Evolutionary conservation across 2,113 vertebrate species (phyloP), one percentile per base, ranked within the genome.

Genomic region (Ia io): DNA sequence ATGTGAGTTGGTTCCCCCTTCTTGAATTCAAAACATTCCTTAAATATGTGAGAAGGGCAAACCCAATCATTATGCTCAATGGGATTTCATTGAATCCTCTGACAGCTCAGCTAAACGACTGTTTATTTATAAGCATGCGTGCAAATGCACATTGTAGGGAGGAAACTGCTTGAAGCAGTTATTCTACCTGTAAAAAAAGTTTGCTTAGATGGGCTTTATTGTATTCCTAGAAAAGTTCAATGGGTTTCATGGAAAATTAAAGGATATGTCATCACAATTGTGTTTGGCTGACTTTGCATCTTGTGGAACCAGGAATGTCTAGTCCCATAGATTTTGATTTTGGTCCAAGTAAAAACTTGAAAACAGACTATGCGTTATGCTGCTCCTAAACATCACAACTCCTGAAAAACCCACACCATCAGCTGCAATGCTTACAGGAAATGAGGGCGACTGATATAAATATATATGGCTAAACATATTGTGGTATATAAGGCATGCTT

Each of bases 141-240:
- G 61, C 25, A 89, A 95, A 49, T 1, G 2, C 20, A 61, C 35
- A 63, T 92, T 85, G 44, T 6, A 74, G 37, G 42, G 84, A 88
- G 30, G 78, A 71, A 84, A 92, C 71, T 76, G 51, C 37, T 95
- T 44, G 59, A 95, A 82, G 30, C 2, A 42, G 69, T 78, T 94
- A 91, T 82, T 91, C 59, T 82, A 93, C 89, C 89, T 95, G 35
- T 95, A 97, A 96, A 96, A 84, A 97, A 88, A 92, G 28, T 88
- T 85, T 73, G 44, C 42, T 90, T 95, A 35, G 61, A 79, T 93
- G 47, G 40, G 30, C 84, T 88, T 83, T 89, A 90, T 69, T 92
- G 84, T 91, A 73, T 91, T 93, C 40, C 44, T 44, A 84, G 77
- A 89, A 90, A 89, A 84, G 88, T 76, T 20, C 2, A 32, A 42